phyloP scores from a whole-genome alignment of 2,797 vertebrate genomes.

The Ptychadena robeensis region DNA sequence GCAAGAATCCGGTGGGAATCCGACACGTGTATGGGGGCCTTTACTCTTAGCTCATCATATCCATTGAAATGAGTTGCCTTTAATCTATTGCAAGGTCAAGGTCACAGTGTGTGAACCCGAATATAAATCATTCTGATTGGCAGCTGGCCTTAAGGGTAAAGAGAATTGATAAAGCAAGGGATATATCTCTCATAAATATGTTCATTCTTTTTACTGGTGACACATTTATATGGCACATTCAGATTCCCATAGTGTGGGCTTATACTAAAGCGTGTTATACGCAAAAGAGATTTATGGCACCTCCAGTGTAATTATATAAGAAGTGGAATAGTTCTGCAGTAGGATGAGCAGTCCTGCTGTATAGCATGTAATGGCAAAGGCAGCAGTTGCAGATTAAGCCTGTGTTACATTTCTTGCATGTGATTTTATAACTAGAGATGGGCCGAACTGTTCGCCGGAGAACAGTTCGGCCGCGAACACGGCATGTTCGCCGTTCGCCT shows the following conservation, averaged over 20 bases:
- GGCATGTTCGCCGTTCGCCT: no score
- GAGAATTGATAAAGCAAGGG: background rate
- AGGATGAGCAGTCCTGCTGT: background rate
- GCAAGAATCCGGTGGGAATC: no score
- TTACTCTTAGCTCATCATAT: conserved; percentile 20
- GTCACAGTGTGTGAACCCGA: conserved; percentile 8
- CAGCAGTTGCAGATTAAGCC: background rate
- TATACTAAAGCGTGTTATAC: no score
- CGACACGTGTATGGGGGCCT: no score
- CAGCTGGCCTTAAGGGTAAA: background rate
- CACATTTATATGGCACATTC: background rate
- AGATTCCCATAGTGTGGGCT: no score
- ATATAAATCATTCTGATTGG: conserved; percentile 50
- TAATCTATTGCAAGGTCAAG: conserved; percentile 38
- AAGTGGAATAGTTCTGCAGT: background rate
- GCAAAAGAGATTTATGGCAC: background rate
- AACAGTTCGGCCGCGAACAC: no score
- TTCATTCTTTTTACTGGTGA: background rate
- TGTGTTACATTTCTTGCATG: background rate
- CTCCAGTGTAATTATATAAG: background rate
- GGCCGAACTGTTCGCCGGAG: no score
- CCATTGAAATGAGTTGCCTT: background rate
- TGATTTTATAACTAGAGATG: no score
- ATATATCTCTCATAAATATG: background rate
- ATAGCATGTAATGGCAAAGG: background rate